Conservation (phyloP, 2,113 vertebrate species). For the Nannobrachium achirus region DNA sequence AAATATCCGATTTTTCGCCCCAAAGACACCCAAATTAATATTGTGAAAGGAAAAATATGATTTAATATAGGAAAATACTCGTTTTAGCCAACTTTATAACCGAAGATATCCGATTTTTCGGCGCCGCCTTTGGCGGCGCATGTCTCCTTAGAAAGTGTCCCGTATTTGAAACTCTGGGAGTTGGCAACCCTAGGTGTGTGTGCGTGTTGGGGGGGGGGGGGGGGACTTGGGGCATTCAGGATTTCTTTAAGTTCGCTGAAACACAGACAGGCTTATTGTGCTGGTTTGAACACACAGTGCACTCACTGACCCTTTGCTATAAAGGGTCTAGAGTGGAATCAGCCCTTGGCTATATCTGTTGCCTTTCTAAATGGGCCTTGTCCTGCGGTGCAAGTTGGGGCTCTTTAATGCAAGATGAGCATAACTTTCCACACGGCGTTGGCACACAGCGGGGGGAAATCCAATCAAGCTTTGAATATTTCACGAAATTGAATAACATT, state of each 20-base stretch:
- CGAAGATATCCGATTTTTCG: too few species aligned
- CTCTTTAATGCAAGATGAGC: neutral
- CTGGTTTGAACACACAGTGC: neutral
- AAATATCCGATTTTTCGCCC: too few species aligned
- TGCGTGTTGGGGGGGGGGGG: too few species aligned
- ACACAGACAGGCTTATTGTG: constrained; percentile 7
- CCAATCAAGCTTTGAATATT: constrained; percentile 10
- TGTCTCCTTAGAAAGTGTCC: too few species aligned
- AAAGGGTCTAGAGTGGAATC: constrained; percentile 2
- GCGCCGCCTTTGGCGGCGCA: too few species aligned
- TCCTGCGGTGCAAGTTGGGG: neutral
- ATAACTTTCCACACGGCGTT: neutral
- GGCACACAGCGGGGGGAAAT: neutral
- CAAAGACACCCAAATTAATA: too few species aligned
- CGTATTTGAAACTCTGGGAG: too few species aligned
- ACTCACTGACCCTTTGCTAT: constrained; percentile 5
- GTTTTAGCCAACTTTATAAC: too few species aligned
- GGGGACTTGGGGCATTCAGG: neutral
- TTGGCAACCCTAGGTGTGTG: too few species aligned
- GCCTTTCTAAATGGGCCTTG: neutral
- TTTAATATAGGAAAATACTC: too few species aligned
- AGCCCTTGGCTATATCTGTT: neutral
- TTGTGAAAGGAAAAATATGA: too few species aligned
- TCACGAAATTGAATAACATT: neutral
- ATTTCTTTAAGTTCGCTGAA: neutral